Conservation (phyloP, 2,888 invertebrate species). For the Hydroisotoma schaefferi region DNA sequence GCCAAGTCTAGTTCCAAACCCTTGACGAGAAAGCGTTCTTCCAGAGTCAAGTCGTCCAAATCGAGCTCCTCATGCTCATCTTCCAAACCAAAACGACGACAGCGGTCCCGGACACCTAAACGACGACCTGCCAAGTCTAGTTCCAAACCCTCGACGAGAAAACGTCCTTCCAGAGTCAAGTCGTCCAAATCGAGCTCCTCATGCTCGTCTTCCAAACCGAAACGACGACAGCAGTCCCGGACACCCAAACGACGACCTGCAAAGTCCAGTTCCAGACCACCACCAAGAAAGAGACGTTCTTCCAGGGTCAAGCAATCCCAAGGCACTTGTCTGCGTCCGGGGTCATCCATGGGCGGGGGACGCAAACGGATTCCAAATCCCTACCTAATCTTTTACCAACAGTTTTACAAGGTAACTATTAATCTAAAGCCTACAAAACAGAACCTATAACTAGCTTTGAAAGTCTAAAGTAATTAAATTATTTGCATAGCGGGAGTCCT, state of each 20-base stretch:
- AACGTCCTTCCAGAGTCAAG: not conserved
- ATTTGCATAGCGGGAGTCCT: too few relatives aligned
- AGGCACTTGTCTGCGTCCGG: too few relatives aligned
- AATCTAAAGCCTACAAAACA: too few relatives aligned
- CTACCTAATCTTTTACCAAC: too few relatives aligned
- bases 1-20: not conserved
- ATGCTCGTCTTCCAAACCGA: not conserved
- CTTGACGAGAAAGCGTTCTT: not conserved
- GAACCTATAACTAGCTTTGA: too few relatives aligned
- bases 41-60: not conserved
- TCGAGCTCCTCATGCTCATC: not conserved
- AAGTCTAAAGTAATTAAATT: too few relatives aligned
- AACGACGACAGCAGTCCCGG: not conserved
- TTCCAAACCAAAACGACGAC: not conserved
- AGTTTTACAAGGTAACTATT: too few relatives aligned
- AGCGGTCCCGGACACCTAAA: not conserved
- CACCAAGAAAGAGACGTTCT: not conserved
- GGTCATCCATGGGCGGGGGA: too few relatives aligned
- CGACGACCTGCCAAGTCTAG: not conserved
- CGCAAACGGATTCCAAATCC: too few relatives aligned
- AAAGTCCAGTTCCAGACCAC: not conserved
- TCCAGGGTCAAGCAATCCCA: not conserved
- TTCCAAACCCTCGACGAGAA: not conserved
- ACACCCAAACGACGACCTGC: not conserved
- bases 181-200: not conserved